phyloP scores from a whole-genome alignment of 2,888 invertebrate genomes.

The Pimpla rufipes region DNA sequence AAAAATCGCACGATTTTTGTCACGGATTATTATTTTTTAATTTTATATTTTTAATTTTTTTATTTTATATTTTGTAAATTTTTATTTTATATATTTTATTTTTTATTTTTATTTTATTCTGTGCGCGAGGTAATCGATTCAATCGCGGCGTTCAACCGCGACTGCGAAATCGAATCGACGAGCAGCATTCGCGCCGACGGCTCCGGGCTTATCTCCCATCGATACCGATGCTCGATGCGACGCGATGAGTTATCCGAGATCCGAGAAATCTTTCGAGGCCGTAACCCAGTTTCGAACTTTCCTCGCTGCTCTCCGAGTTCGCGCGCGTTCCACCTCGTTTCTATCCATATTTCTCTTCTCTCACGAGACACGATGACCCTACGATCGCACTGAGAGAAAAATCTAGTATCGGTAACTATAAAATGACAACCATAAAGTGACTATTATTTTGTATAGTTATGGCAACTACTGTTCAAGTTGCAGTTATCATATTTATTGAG shows the following conservation, averaged over 20 bases:
- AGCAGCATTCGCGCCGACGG: not conserved
- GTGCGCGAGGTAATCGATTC: not conserved
- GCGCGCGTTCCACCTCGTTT: not conserved
- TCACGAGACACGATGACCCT: too few species aligned
- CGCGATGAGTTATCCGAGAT: conserved; percentile 39
- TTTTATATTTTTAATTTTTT: too few species aligned
- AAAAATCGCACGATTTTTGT: too few species aligned
- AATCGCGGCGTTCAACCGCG: not conserved
- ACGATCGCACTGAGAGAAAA: too few species aligned
- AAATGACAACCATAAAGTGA: too few species aligned
- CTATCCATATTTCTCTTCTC: not conserved
- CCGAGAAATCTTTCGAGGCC: conserved; percentile 38
- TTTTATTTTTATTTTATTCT: not conserved
- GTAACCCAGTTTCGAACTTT: conserved; percentile 54
- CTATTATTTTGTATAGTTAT: too few species aligned
- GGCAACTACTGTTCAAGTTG: too few species aligned
- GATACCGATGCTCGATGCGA: conserved; percentile 4
- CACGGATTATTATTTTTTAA: too few species aligned
- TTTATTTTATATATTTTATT: too few species aligned
- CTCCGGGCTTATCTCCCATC: conserved; percentile 3
- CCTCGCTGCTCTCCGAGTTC: not conserved
- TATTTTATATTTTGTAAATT: not conserved
- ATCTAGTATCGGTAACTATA: too few species aligned
- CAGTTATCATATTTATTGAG: too few species aligned
- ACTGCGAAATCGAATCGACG: conserved; percentile 1